phyloP scores from a whole-genome alignment of 2,113 vertebrate genomes.

The Lates calcarifer region DNA sequence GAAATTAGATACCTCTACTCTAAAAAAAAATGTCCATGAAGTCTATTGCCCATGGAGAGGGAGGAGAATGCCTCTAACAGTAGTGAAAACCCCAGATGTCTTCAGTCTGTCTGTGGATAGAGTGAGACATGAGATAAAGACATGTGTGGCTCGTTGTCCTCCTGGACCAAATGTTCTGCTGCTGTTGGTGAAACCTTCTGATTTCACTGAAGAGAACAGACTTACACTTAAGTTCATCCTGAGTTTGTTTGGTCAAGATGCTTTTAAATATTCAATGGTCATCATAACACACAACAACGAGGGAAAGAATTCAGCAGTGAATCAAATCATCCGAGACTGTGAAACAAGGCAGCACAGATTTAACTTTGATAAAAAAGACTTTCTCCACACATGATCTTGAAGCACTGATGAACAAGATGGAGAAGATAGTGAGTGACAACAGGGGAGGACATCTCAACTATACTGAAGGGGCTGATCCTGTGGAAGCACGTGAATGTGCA shows the following conservation, averaged over 20 bases:
- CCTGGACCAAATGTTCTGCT: constrained; percentile 63
- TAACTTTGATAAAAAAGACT: neutral
- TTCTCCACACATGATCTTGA: accelerated
- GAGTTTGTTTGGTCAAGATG: constrained; percentile 44
- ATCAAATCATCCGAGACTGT: constrained; percentile 46
- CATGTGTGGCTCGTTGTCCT: neutral
- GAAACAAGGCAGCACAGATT: constrained; percentile 20
- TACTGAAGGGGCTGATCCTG: neutral
- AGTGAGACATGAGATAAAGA: constrained; percentile 3
- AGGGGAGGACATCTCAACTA: constrained; percentile 30
- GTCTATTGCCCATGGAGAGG: neutral
- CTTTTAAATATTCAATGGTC: constrained; percentile 33
- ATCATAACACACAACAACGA: neutral
- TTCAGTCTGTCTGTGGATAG: neutral
- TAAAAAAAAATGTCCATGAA: too few relatives aligned
- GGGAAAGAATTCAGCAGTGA: neutral
- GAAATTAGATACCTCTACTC: neutral
- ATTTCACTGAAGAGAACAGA: constrained; percentile 37
- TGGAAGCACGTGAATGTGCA: too few relatives aligned
- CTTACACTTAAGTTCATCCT: neutral
- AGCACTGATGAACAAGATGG: constrained; percentile 44
- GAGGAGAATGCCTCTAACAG: neutral
- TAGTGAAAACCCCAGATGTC: constrained; percentile 37
- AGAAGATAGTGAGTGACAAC: constrained; percentile 40
- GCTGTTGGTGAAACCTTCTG: constrained; percentile 40